Percentiles rank a stretch among this genome's conserved stretches.
phyloP scores from a whole-genome alignment of 2,888 invertebrate genomes.

The Ochropacha duplaris region DNA sequence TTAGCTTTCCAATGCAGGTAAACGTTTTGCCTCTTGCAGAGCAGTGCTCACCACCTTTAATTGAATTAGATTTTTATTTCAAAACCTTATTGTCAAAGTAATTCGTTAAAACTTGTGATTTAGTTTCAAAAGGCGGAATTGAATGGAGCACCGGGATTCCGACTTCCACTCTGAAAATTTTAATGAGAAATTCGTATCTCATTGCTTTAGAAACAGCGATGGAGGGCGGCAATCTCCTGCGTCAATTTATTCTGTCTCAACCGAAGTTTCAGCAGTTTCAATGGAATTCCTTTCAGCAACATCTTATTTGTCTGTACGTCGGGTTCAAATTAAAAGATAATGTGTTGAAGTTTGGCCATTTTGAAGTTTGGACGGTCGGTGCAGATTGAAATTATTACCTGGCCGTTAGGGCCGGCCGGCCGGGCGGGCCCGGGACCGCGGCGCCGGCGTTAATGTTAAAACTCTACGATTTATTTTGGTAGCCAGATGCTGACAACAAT shows the following conservation, averaged over 20 bases:
- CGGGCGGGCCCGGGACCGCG: slow-evolving; percentile 32
- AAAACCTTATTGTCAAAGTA: slow-evolving; percentile 68
- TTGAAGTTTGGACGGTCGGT: slow-evolving; percentile 58
- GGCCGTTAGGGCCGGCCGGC: slow-evolving; percentile 43
- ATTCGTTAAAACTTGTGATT: slow-evolving; percentile 73
- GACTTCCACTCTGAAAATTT: slow-evolving; percentile 69
- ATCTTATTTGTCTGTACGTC: slow-evolving; percentile 67
- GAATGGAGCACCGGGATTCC: slow-evolving; percentile 65
- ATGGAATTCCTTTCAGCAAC: slow-evolving; percentile 53
- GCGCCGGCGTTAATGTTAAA: slow-evolving; percentile 56
- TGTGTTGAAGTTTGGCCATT: slow-evolving; percentile 72
- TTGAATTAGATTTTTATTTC: slow-evolving; percentile 50
- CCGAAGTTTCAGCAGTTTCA: slow-evolving; percentile 58
- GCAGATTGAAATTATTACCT: slow-evolving; percentile 80
- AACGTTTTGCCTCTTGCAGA: neutral
- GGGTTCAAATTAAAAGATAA: slow-evolving; percentile 73
- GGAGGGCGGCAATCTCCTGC: slow-evolving; percentile 58
- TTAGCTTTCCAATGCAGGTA: neutral
- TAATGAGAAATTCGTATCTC: slow-evolving; percentile 79
- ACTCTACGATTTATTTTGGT: slow-evolving; percentile 71
- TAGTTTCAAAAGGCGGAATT: slow-evolving; percentile 75
- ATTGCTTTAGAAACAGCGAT: slow-evolving; percentile 64
- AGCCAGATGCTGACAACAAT: slow-evolving; percentile 74
- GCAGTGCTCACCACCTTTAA: slow-evolving; percentile 32
- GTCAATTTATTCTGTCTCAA: slow-evolving; percentile 65